Evolutionary conservation across 2,888 invertebrate genomes (phyloP).

Genomic region (Molanna angustata): DNA sequence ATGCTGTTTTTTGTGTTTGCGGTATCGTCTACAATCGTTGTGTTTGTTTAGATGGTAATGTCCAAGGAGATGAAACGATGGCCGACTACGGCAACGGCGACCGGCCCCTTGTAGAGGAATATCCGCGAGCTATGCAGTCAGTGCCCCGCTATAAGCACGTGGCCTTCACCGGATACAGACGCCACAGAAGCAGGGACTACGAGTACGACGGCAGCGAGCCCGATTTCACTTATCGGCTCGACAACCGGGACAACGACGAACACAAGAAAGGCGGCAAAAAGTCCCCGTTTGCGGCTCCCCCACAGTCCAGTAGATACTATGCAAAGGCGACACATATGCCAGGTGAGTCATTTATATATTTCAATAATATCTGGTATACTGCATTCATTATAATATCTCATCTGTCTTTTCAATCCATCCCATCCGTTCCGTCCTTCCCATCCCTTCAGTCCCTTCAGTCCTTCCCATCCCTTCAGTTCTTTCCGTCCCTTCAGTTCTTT

Average conservation of each 20-base stretch:
- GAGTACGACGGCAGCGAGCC: slow-evolving; percentile 6
- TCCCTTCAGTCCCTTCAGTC: no score
- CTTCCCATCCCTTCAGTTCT: no score
- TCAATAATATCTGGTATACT: no score
- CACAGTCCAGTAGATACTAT: background rate
- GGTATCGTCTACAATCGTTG: no score
- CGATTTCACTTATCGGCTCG: slow-evolving; percentile 13
- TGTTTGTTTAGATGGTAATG: background rate
- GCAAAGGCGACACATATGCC: background rate
- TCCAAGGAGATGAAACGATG: background rate
- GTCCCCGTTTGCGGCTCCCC: background rate
- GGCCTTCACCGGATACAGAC: background rate
- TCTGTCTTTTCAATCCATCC: no score
- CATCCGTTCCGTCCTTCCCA: no score
- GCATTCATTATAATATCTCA: no score
- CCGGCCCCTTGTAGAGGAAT: background rate
- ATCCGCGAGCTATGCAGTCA: background rate
- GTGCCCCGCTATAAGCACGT: background rate
- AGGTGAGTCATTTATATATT: no score
- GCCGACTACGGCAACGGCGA: background rate
- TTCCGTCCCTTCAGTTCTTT: no score
- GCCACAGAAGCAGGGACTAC: background rate
- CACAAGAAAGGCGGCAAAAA: background rate
- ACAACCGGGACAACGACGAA: background rate
- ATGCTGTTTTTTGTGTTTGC: no score